These are phyloP conservation scores for Coregonus ussuriensis DNA, from an alignment of 2,797 vertebrate species.

Conservation along the genomic window DNA sequence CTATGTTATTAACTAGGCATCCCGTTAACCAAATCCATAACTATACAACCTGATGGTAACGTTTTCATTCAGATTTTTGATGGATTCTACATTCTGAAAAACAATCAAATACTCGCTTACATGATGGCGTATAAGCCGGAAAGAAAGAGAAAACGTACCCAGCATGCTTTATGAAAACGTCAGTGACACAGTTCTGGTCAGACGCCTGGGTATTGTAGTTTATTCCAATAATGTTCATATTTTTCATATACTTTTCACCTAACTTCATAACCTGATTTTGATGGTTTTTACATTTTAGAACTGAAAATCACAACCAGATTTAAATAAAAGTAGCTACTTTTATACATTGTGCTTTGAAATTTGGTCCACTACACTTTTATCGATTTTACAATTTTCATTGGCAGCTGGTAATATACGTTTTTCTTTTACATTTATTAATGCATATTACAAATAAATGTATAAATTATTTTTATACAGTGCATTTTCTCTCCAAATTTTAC, in stretches of 20 bases:
- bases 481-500: not conserved
- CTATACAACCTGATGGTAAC: slow-evolving; percentile 44
- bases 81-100: slow-evolving; percentile 69
- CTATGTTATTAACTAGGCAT: rapidly evolving
- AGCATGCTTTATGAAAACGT: slow-evolving; percentile 74
- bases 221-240: not conserved
- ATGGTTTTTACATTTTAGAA: not conserved
- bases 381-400: not conserved
- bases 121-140: slow-evolving; percentile 87
- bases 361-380: not conserved
- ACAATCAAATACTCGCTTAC: slow-evolving; percentile 71
- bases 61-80: slow-evolving; percentile 52
- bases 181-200: slow-evolving; percentile 42
- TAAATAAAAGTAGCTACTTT: not conserved
- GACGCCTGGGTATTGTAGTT: slow-evolving; percentile 74
- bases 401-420: not conserved
- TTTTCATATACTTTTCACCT: not conserved
- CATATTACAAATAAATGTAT: not conserved
- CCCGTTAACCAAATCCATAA: rapidly evolving
- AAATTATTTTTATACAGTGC: not conserved
- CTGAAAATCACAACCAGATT: not conserved
- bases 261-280: not conserved
- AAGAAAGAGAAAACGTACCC: slow-evolving; percentile 78
- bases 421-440: not conserved
- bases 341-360: not conserved